Conservation (phyloP, 2,888 invertebrate species). For the Bedellia somnulentella region DNA sequence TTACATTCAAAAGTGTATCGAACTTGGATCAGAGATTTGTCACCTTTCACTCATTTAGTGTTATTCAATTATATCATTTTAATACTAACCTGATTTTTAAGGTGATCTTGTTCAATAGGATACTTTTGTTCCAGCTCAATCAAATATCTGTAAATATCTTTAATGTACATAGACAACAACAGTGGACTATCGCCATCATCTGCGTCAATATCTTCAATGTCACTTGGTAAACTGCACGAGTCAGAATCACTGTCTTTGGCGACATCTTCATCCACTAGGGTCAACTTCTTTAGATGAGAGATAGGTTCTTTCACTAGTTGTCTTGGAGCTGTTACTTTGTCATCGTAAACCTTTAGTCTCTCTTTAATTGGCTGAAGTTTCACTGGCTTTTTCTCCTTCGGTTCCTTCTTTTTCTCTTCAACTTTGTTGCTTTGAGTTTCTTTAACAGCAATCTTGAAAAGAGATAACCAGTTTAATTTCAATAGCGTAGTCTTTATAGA, state of each 20-base stretch:
- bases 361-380: constrained; percentile 28
- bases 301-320: constrained; percentile 1
- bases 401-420: constrained; percentile 17
- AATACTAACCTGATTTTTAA: constrained; percentile 70
- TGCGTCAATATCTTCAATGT: constrained; percentile 74
- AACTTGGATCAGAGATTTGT: too few relatives aligned
- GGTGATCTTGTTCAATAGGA: constrained; percentile 65
- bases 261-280: background rate
- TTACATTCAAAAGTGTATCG: too few relatives aligned
- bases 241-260: background rate
- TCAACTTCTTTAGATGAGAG: constrained; percentile 1
- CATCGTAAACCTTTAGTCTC: constrained; percentile 11
- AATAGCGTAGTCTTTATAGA: too few relatives aligned
- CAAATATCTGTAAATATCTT: constrained; percentile 87
- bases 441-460: too few relatives aligned
- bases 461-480: too few relatives aligned
- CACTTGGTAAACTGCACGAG: constrained; percentile 20
- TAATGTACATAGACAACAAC: constrained; percentile 81
- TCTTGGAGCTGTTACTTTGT: background rate
- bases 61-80: too few relatives aligned
- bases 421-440: too few relatives aligned
- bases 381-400: constrained; percentile 21
- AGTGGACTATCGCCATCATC: constrained; percentile 74
- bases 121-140: constrained; percentile 71
- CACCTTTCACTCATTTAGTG: too few relatives aligned